Evolutionary conservation across 2,113 vertebrate genomes (phyloP), one percentile per base, ranked within the genome.

Genomic region (Trochalopteron elliotii): DNA sequence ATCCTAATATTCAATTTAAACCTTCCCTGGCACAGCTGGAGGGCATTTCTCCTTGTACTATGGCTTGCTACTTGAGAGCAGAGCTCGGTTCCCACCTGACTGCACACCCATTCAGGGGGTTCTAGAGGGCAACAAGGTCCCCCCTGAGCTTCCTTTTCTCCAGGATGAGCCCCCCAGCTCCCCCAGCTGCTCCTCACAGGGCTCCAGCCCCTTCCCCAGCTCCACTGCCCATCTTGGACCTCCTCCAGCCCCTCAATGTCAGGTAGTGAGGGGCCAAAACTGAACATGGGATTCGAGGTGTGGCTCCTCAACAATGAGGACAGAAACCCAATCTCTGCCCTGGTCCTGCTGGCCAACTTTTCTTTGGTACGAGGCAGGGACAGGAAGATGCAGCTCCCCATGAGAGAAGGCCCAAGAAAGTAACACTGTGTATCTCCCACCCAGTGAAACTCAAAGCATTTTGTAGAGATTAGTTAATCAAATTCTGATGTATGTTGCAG

Each of bases 221-320:
- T 18, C 61, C 5, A 6, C 0, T 69, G 7, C 17, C n/a, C 12
- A 50, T 33, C 33, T 30, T 44, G 37, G 22, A 50, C 8, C 37
- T 0, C 0, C 10, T 50, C 37, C 76, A 74, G 21, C 30, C 1
- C n/a, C 33, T 45, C 60, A 39, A 1, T 39, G 31, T n/a, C n/a
- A n/a, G n/a, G n/a, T 18, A 35, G 11, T 12, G 53, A 83, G 40
- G 25, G 9, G 24, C 4, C 78, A 55, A 25, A 61, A 23, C 21
- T 33, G 39, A 35, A 6, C 10, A 4, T 4, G 5, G 9, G 11
- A 31, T 69, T 75, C 0, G 1, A 53, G 61, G 7, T 27, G 47
- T n/a, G 42, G 44, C 33, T 59, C 33, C 24, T 15, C 44, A 59
- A 4, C 5, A 20, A 11, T 15, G 45, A 59, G 39, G 30, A 25